Evolutionary conservation across 2,113 vertebrate genomes (phyloP), one percentile per base, ranked within the genome.

Genomic region (Gymnocephalus cernua): DNA sequence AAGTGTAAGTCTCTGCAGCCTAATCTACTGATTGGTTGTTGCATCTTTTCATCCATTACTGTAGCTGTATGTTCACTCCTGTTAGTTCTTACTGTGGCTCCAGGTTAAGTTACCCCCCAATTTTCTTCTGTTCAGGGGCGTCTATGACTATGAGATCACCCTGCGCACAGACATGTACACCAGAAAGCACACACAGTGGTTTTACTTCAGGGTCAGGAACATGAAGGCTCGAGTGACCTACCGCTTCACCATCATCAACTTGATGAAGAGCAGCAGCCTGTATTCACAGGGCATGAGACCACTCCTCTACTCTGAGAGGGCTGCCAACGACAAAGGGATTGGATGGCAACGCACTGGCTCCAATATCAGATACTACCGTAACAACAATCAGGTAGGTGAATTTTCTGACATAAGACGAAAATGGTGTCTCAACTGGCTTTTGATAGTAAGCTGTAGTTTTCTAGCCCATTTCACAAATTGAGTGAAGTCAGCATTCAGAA

Each of bases 171-270:
- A 99, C 91, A 91, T 98, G 50, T 99, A 98, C 93, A 99, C 97
- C 0, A 75, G 84, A 86, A 98, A 97, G 73, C 96, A 99, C 91
- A 98, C 96, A 0, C 98, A 99, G 88, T 99, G 98, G 98, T 99
- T 97, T 90, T 99, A 99, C 89, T 99, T 99, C 92, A 93, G 95
- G 11, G 93, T 99, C 68, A 95, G 93, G 85, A 99, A 99, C 92
- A 97, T 95, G 68, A 95, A 94, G 19, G 95, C 88, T 3, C 95
- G 89, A 0, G 84, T 91, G 0, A 94, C 90, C 6, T 98, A 98
- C 74, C 95, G 95, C 77, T 99, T 99, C 95, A 99, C 97, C 27
- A 97, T 99, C 0, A 38, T 95, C 87, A 99, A 99, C 92, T 67
- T 99, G 91, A 96, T 95, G 54, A 99, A 99, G 86, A 84, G 95